Conservation (phyloP, 1,140 invertebrate species). For the Diachasmimorpha longicaudata region DNA sequence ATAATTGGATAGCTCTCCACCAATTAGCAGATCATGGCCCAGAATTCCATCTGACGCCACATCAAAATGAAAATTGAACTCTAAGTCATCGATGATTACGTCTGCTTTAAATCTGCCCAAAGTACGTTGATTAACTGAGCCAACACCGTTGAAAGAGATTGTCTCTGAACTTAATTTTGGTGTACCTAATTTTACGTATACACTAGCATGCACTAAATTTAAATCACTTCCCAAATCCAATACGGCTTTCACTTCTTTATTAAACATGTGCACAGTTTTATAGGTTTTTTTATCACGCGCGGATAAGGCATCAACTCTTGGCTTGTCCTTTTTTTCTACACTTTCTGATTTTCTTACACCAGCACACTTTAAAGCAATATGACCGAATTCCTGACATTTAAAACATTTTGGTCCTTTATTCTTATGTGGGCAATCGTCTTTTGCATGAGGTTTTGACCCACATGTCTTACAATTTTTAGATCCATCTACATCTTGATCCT, state of each 20-base stretch:
- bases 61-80: background rate
- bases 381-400: no score
- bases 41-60: conserved; percentile 1
- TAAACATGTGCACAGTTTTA: background rate
- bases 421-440: no score
- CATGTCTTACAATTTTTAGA: no score
- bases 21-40: conserved; percentile 12
- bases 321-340: no score
- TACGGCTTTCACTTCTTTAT: no score
- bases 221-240: conserved; percentile 19
- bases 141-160: background rate
- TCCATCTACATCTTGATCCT: no score
- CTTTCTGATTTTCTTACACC: no score
- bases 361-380: no score
- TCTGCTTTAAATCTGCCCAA: background rate
- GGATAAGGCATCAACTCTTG: background rate
- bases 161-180: background rate
- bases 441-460: no score
- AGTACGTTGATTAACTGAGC: no score
- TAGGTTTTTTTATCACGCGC: background rate
- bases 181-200: conserved; percentile 7
- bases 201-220: background rate
- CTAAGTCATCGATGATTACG: background rate
- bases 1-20: no score
- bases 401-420: no score